Percentiles rank a stretch among this genome's conserved stretches.
Evolutionary conservation across 1,140 invertebrate genomes (phyloP).

Genomic region (Listronotus bonariensis): DNA sequence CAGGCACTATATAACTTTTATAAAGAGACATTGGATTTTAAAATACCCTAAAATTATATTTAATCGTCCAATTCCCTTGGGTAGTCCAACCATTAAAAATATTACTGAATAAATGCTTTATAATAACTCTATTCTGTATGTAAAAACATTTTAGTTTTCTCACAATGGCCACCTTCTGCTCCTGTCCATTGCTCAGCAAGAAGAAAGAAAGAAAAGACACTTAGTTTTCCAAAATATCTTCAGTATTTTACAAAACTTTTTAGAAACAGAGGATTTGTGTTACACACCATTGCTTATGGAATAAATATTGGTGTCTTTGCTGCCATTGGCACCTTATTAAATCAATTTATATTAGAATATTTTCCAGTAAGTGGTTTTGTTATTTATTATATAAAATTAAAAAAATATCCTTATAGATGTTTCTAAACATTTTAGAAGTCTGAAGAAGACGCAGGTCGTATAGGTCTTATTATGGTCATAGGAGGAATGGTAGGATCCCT

Average conservation of each 20-base stretch:
- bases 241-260: slow-evolving; percentile 28
- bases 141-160: slow-evolving; percentile 32
- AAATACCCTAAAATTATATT: no score
- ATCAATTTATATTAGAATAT: slow-evolving; percentile 43
- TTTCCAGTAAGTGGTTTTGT: slow-evolving; percentile 37
- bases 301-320: slow-evolving; percentile 43
- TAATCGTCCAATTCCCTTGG: no score
- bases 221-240: slow-evolving; percentile 23
- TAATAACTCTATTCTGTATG: no score
- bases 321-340: slow-evolving; percentile 39
- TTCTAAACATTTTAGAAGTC: slow-evolving; percentile 32
- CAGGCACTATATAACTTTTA: no score
- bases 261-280: slow-evolving; percentile 34
- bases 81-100: no score
- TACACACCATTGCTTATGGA: slow-evolving; percentile 38
- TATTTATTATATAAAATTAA: neutral
- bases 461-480: slow-evolving; percentile 72
- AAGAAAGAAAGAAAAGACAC: slow-evolving; percentile 18
- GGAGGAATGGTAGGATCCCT: slow-evolving; percentile 72
- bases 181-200: slow-evolving; percentile 18
- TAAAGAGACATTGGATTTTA: no score
- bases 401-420: slow-evolving; percentile 3
- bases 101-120: no score
- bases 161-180: slow-evolving; percentile 26
- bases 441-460: slow-evolving; percentile 67